A percentile compares a stretch with the other conserved stretches of the same genome.
These are phyloP conservation scores for Megalonaias nervosa DNA, from an alignment of 1,140 invertebrate species.

Conservation along the genomic window DNA sequence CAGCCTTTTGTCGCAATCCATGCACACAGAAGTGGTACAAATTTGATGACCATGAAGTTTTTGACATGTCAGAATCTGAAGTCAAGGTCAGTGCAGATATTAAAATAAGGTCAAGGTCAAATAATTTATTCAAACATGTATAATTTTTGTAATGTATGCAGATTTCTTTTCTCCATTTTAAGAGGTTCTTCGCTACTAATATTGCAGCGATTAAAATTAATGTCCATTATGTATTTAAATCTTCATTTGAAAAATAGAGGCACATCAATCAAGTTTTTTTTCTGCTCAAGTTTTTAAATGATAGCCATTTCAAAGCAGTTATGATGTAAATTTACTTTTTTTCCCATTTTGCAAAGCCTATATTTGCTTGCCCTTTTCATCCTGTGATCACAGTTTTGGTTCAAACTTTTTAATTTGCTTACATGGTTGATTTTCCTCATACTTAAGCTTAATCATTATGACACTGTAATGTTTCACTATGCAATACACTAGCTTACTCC, in stretches of 20 bases:
- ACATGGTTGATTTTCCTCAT: too few species aligned
- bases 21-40: conserved; percentile 85
- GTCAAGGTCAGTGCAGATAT: conserved; percentile 74
- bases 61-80: conserved; percentile 78
- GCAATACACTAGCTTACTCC: too few species aligned
- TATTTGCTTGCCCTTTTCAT: too few species aligned
- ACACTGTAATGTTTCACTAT: too few species aligned
- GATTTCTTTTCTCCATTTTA: not conserved
- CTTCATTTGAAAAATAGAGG: not conserved
- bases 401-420: too few species aligned
- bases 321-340: too few species aligned
- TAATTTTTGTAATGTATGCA: not conserved
- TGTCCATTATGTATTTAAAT: not conserved
- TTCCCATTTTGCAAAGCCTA: too few species aligned
- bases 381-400: too few species aligned
- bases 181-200: not conserved
- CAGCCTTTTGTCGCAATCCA: conserved; percentile 80
- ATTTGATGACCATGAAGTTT: conserved; percentile 90
- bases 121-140: not conserved
- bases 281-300: too few species aligned
- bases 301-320: too few species aligned
- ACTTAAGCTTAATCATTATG: too few species aligned
- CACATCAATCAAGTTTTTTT: not conserved
- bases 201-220: not conserved
- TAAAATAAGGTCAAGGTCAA: not conserved